Conservation (phyloP, 2,888 invertebrate genomes). For the Drosophila parthenogenetica region DNA sequence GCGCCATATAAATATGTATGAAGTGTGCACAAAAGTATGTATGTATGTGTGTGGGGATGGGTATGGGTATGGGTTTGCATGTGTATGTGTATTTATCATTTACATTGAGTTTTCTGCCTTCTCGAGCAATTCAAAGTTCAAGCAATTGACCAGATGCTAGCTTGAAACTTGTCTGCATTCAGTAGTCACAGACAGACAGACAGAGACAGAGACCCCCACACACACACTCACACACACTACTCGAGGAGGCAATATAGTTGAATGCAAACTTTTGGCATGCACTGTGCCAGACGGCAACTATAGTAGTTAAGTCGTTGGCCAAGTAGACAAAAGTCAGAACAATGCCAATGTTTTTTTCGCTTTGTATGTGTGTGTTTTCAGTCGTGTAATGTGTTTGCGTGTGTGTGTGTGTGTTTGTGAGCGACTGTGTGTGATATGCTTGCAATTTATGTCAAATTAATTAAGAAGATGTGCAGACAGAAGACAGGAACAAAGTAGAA, state of each 20-base stretch:
- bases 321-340: slow-evolving; percentile 52
- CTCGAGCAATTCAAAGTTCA: slow-evolving; percentile 44
- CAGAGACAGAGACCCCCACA: slow-evolving; percentile 22
- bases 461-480: slow-evolving; percentile 66
- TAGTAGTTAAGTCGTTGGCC: slow-evolving; percentile 39
- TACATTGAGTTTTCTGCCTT: slow-evolving; percentile 19
- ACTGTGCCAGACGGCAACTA: slow-evolving; percentile 56
- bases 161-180: slow-evolving; percentile 34
- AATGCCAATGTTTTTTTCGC: slow-evolving; percentile 41
- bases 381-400: background rate
- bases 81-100: slow-evolving; percentile 5
- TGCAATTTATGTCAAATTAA: slow-evolving; percentile 77
- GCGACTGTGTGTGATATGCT: slow-evolving; percentile 44
- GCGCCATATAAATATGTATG: slow-evolving; percentile 14
- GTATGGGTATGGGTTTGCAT: background rate
- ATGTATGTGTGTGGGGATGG: background rate
- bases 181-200: slow-evolving; percentile 24
- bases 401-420: slow-evolving; percentile 14
- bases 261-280: slow-evolving; percentile 58
- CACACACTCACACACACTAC: slow-evolving; percentile 6
- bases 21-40: background rate
- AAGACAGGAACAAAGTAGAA: slow-evolving; percentile 16
- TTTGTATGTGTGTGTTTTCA: background rate
- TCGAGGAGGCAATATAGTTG: slow-evolving; percentile 17
- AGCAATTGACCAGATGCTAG: slow-evolving; percentile 47